A percentile compares a stretch with the other conserved stretches of the same genome.
Conservation (phyloP, 1,140 invertebrate genomes). For the Pseudomyrmex sp. region DNA sequence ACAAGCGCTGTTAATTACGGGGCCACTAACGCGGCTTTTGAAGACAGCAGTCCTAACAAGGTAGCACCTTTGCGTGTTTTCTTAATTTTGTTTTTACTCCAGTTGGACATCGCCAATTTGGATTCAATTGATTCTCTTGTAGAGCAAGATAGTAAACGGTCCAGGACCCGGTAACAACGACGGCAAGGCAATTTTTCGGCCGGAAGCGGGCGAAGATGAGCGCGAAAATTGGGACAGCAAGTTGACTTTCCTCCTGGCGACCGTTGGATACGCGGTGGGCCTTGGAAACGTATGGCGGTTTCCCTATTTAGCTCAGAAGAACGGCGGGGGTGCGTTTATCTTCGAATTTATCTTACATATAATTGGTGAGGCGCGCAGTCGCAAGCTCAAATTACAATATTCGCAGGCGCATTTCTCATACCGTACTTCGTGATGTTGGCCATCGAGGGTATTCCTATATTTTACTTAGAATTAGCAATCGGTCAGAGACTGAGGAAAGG, state of each 20-base stretch:
- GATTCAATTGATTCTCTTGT: slow-evolving; percentile 9
- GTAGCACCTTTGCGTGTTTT: slow-evolving; percentile 70
- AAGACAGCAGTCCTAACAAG: slow-evolving; percentile 91
- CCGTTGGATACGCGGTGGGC: slow-evolving; percentile 97
- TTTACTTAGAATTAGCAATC: slow-evolving; percentile 97
- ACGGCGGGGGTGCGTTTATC: slow-evolving; percentile 90
- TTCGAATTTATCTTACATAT: neutral
- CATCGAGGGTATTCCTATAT: slow-evolving; percentile 97
- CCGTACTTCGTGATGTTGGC: slow-evolving; percentile 97
- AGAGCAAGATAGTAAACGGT: slow-evolving; percentile 80
- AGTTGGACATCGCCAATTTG: neutral
- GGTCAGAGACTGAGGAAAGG: slow-evolving; percentile 96
- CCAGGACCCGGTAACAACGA: slow-evolving; percentile 85
- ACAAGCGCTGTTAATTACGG: slow-evolving; percentile 89
- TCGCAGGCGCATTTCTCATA: slow-evolving; percentile 94
- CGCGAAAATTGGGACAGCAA: slow-evolving; percentile 97
- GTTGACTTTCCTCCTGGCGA: slow-evolving; percentile 95
- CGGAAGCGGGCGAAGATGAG: slow-evolving; percentile 92
- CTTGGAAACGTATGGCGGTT: slow-evolving; percentile 98
- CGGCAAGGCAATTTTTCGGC: slow-evolving; percentile 88
- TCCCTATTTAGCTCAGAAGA: slow-evolving; percentile 96
- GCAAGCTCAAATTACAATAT: slow-evolving; percentile 9
- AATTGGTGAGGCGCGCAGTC: neutral
- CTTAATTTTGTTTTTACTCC: neutral
- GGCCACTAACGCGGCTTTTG: slow-evolving; percentile 94